These are phyloP conservation scores for Argyrosomus japonicus DNA, from an alignment of 2,113 vertebrate species.

Conservation along the genomic window DNA sequence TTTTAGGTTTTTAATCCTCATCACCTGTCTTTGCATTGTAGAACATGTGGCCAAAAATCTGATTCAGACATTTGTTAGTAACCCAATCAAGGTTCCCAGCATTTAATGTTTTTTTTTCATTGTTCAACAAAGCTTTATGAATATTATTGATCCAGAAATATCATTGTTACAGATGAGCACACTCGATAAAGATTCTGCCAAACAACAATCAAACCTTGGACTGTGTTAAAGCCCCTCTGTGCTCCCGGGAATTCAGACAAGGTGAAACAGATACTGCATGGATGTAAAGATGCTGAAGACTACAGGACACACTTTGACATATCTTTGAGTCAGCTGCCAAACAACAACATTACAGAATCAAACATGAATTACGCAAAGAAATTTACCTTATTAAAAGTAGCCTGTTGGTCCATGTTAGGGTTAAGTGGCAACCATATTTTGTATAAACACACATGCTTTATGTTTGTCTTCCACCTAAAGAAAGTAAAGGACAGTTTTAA, in stretches of 20 bases:
- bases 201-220: not conserved
- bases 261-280: not conserved
- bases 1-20: not conserved
- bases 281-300: not conserved
- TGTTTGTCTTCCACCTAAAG: not conserved
- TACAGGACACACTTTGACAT: not conserved
- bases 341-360: not conserved
- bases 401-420: too few relatives aligned
- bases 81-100: not conserved
- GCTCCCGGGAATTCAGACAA: too few relatives aligned
- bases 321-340: not conserved
- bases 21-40: not conserved
- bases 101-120: not conserved
- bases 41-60: not conserved
- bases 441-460: not conserved
- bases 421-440: too few relatives aligned
- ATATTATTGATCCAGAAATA: not conserved
- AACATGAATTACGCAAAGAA: not conserved
- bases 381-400: not conserved
- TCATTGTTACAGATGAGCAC: not conserved
- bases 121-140: not conserved
- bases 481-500: not conserved
- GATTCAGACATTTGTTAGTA: not conserved
- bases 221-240: not conserved
- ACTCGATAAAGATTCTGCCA: not conserved